A percentile compares a stretch with the other conserved stretches of the same genome.
Conservation (phyloP, 2,113 vertebrate species). For the Sceloporus tristichus region DNA sequence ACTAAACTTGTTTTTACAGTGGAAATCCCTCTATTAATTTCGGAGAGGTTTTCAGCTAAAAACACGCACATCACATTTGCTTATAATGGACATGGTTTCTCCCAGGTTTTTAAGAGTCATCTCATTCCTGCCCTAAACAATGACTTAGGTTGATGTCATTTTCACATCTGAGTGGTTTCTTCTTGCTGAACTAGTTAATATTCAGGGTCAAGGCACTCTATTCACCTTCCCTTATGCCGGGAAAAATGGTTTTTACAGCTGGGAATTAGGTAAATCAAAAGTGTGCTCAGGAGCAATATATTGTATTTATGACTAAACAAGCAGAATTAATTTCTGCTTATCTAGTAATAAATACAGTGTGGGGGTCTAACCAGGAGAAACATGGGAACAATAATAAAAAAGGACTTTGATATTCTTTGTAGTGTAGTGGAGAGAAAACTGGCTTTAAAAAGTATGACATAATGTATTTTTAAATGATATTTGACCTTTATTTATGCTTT, state of each 20-base stretch:
- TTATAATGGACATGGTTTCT: conserved; percentile 14
- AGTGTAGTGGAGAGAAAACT: conserved; percentile 22
- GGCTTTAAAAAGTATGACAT: conserved; percentile 1
- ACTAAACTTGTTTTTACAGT: neutral
- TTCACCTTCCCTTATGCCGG: conserved; percentile 48
- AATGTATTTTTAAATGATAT: neutral
- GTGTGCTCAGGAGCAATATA: conserved; percentile 50
- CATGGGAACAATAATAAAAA: conserved; percentile 10
- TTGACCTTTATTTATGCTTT: neutral
- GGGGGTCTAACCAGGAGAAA: conserved; percentile 14
- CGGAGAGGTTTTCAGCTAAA: neutral
- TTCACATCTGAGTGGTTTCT: conserved; percentile 45
- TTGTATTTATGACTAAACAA: conserved; percentile 56
- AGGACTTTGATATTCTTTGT: conserved; percentile 22
- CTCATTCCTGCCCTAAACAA: conserved; percentile 35
- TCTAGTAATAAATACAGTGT: neutral
- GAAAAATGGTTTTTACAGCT: conserved; percentile 42
- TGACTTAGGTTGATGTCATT: conserved; percentile 33
- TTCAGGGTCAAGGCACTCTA: conserved; percentile 35
- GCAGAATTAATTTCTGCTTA: conserved; percentile 27
- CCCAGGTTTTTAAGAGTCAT: neutral
- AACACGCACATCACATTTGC: conserved; percentile 12
- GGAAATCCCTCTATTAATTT: neutral
- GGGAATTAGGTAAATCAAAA: conserved; percentile 49
- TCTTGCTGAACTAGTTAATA: conserved; percentile 56